phyloP scores from a whole-genome alignment of 2,113 vertebrate species.

The Bothrops jararaca region DNA sequence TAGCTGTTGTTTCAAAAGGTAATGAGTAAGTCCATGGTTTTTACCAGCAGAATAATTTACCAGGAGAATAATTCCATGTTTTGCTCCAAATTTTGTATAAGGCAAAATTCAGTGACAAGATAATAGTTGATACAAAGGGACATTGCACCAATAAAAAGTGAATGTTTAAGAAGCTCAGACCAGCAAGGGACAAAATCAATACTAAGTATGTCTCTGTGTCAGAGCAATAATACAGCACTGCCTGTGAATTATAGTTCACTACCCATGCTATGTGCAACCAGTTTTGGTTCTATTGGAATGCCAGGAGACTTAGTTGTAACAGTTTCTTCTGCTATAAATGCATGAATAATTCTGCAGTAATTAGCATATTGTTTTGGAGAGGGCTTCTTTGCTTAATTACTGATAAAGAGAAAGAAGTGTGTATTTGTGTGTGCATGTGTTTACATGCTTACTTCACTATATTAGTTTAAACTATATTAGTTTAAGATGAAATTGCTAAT shows the following conservation, averaged over 20 bases:
- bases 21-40: background rate
- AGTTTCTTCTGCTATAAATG: background rate
- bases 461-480: background rate
- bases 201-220: background rate
- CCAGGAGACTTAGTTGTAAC: background rate
- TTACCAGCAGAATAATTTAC: background rate
- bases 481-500: background rate
- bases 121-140: background rate
- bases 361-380: background rate
- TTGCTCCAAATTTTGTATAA: background rate
- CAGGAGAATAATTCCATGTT: background rate
- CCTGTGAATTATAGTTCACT: background rate
- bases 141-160: background rate
- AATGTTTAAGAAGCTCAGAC: background rate
- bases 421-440: background rate
- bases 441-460: background rate
- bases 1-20: background rate
- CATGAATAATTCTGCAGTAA: fast-evolving
- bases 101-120: background rate
- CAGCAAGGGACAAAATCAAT: background rate
- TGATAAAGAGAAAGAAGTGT: background rate
- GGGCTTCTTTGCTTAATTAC: background rate
- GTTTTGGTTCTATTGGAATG: background rate
- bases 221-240: background rate
- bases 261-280: background rate